Conservation (phyloP, 2,113 vertebrate genomes). For the Myocastor coypus region DNA sequence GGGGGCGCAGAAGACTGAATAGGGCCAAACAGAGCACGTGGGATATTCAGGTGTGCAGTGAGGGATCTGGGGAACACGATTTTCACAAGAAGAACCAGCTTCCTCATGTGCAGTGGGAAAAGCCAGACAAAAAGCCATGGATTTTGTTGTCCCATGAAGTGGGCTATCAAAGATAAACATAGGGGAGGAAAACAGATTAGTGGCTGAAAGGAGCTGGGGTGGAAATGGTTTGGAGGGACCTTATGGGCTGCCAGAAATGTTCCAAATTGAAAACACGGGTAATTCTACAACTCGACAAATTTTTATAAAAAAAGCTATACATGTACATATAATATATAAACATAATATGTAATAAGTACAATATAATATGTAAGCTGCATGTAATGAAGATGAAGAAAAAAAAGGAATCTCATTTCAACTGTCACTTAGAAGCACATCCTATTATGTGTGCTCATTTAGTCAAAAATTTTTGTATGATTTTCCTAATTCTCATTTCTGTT, state of each 20-base stretch:
- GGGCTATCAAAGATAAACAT: not conserved
- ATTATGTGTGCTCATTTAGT: accelerated
- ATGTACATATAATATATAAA: not conserved
- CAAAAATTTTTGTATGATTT: not conserved
- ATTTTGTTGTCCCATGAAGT: not conserved
- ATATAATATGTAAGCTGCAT: not conserved
- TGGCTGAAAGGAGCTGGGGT: not conserved
- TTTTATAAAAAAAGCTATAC: not conserved
- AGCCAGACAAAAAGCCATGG: not conserved
- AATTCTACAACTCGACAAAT: not conserved
- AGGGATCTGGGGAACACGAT: not conserved
- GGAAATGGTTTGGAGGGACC: not conserved
- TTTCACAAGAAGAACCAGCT: not conserved
- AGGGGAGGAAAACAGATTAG: not conserved
- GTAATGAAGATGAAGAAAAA: not conserved
- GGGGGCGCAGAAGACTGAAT: too few species aligned
- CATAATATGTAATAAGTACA: too few species aligned
- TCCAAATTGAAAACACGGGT: not conserved
- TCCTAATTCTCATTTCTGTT: not conserved
- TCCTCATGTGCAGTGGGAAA: not conserved
- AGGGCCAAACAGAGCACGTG: not conserved
- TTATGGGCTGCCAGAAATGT: not conserved
- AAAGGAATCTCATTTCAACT: not conserved
- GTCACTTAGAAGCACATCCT: not conserved
- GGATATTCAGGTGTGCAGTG: too few species aligned